These are phyloP conservation scores for Atrichornis clamosus DNA, from an alignment of 2,113 vertebrate genomes.

Conservation along the genomic window DNA sequence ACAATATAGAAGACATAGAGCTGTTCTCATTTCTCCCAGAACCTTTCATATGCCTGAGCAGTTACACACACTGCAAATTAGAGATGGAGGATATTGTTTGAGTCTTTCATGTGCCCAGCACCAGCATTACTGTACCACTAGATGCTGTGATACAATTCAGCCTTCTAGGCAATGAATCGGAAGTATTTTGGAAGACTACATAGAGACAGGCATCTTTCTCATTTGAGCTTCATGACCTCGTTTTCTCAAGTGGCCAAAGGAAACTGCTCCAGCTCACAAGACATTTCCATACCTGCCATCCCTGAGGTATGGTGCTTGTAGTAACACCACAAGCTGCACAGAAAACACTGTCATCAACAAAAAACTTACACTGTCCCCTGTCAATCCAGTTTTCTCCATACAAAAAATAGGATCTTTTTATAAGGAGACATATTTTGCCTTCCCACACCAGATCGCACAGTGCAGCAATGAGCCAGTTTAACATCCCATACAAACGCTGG, in stretches of 20 bases:
- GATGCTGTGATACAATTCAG: background rate
- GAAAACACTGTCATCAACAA: background rate
- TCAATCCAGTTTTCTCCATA: background rate
- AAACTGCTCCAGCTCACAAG: background rate
- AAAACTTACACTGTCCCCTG: background rate
- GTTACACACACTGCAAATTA: background rate
- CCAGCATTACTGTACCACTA: fast-evolving
- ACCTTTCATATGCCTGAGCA: background rate
- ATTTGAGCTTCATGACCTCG: background rate
- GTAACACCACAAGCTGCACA: background rate
- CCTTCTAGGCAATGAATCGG: background rate
- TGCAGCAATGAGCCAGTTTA: background rate
- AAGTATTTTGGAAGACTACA: background rate
- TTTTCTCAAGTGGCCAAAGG: background rate
- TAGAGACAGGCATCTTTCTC: background rate
- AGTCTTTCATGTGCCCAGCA: background rate
- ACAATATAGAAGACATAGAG: background rate
- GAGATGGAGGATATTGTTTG: background rate
- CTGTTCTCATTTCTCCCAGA: background rate
- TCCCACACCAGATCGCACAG: background rate
- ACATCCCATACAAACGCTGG: background rate
- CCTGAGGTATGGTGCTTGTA: background rate
- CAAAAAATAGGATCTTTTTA: background rate
- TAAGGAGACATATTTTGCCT: background rate
- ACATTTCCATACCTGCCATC: background rate